Percentiles rank a stretch among this genome's conserved stretches.
Conservation (phyloP, 1,140 invertebrate genomes). For the Pseudomyrmex pallidus region DNA sequence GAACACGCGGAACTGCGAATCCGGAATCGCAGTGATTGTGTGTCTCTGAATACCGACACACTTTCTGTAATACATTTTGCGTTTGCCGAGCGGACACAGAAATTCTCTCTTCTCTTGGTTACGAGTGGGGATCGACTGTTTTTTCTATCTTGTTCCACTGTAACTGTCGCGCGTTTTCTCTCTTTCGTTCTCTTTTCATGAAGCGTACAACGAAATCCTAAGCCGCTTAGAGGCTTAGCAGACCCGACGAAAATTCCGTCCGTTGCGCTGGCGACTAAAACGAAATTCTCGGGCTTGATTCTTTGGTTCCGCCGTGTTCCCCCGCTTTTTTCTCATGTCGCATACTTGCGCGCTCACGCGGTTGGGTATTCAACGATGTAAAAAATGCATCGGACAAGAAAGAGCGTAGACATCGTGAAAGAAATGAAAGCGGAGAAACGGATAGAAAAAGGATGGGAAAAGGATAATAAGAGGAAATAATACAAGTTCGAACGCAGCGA, state of each 20-base stretch:
- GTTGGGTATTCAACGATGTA: not conserved
- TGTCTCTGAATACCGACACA: conserved; percentile 46
- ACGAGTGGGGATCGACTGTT: conserved; percentile 24
- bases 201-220: conserved; percentile 79
- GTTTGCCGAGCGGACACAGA: conserved; percentile 31
- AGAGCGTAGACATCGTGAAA: not conserved
- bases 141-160: conserved; percentile 26
- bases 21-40: conserved; percentile 46
- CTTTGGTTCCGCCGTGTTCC: conserved; percentile 1
- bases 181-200: conserved; percentile 53
- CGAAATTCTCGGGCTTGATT: conserved; percentile 59
- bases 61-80: conserved; percentile 64
- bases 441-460: not conserved
- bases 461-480: not conserved
- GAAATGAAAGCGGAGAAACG: not conserved
- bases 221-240: conserved; percentile 82
- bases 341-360: conserved; percentile 5
- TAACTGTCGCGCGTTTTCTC: conserved; percentile 3
- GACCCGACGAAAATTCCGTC: conserved; percentile 80
- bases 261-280: conserved; percentile 48
- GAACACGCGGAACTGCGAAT: conserved; percentile 28
- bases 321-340: not conserved
- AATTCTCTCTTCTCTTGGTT: conserved; percentile 51
- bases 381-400: conserved; percentile 13
- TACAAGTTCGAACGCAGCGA: not conserved